Conservation (phyloP, 2,113 vertebrate species). For the Melanerpes aurifrons region DNA sequence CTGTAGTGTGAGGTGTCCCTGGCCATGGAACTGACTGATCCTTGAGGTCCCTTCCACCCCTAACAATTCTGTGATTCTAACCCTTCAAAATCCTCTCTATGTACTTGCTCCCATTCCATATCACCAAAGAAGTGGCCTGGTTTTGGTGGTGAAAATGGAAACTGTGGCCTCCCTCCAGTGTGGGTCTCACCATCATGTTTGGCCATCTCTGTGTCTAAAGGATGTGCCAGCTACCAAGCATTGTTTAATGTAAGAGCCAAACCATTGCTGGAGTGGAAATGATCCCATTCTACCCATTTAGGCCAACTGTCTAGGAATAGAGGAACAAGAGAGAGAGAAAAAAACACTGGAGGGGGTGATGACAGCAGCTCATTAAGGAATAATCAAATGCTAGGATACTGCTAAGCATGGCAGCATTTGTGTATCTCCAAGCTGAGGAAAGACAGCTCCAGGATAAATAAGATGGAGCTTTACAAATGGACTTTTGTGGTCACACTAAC, state of each 20-base stretch:
- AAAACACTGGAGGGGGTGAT: background rate
- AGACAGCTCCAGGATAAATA: constrained; percentile 1
- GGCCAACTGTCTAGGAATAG: background rate
- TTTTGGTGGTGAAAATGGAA: background rate
- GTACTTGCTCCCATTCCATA: background rate
- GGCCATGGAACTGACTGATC: too few species aligned
- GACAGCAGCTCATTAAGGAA: constrained; percentile 16
- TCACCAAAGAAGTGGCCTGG: background rate
- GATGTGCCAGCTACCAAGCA: background rate
- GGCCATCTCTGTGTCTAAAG: background rate
- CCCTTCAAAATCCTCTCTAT: background rate
- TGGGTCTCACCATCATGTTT: background rate
- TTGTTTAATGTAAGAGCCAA: fast-evolving
- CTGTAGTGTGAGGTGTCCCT: too few species aligned
- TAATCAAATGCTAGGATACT: background rate
- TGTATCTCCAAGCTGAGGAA: background rate
- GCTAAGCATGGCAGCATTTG: background rate
- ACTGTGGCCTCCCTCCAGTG: background rate
- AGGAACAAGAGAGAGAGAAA: background rate
- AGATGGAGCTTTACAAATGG: background rate
- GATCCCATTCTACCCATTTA: background rate
- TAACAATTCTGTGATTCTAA: background rate
- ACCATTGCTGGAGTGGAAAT: background rate
- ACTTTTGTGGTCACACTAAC: background rate
- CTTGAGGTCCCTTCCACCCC: too few species aligned